phyloP scores from a whole-genome alignment of 2,888 invertebrate genomes.

The Barypeithes pellucidus region DNA sequence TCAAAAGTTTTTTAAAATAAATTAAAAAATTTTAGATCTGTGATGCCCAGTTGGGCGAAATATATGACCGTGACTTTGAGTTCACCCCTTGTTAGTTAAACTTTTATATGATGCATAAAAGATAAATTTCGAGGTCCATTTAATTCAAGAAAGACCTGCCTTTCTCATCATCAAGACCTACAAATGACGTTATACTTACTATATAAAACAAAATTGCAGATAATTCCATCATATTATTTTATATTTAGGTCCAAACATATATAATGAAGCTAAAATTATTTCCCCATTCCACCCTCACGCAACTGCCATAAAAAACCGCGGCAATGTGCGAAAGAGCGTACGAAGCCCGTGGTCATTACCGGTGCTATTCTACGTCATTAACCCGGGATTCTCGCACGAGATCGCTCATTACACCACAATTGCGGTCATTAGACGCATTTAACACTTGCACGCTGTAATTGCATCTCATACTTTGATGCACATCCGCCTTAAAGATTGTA shows the following conservation, averaged over 20 bases:
- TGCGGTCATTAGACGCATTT: slow-evolving; percentile 47
- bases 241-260: neutral
- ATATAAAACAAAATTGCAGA: neutral
- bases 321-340: slow-evolving; percentile 8
- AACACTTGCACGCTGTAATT: slow-evolving; percentile 42
- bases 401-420: slow-evolving; percentile 45
- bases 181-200: neutral
- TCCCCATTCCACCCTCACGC: slow-evolving; percentile 25
- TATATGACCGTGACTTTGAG: no score
- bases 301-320: slow-evolving; percentile 10
- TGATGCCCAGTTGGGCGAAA: no score
- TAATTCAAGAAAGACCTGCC: no score
- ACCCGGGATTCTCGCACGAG: slow-evolving; percentile 35
- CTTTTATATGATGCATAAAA: no score
- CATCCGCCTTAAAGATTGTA: slow-evolving; percentile 37
- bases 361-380: slow-evolving; percentile 32
- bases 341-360: slow-evolving; percentile 18
- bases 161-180: no score
- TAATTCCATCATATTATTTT: slow-evolving; percentile 3
- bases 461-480: slow-evolving; percentile 39
- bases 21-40: no score
- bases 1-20: no score
- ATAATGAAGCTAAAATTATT: slow-evolving; percentile 4
- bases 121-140: no score
- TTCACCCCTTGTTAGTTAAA: no score